phyloP scores from a whole-genome alignment of 2,888 invertebrate genomes.

The Nematopogon swammerdamellus region DNA sequence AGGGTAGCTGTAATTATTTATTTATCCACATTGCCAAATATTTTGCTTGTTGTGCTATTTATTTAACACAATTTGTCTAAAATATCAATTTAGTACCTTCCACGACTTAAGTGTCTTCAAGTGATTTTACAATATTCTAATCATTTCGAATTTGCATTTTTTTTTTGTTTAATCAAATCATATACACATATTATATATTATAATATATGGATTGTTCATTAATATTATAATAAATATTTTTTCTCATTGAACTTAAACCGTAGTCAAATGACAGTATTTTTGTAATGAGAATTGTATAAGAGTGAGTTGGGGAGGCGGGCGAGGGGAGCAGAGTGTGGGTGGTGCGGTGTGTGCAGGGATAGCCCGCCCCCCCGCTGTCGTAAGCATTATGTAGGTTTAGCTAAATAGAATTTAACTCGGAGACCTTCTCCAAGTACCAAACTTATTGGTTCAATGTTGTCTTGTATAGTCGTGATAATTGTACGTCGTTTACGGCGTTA shows the following conservation, averaged over 20 bases:
- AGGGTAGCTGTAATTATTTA: constrained; percentile 42
- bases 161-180: constrained; percentile 54
- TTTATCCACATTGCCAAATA: constrained; percentile 51
- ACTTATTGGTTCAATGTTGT: constrained; percentile 53
- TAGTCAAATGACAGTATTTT: constrained; percentile 61
- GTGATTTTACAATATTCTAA: constrained; percentile 47
- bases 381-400: constrained; percentile 60
- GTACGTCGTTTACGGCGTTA: constrained; percentile 47
- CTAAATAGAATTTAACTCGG: constrained; percentile 49
- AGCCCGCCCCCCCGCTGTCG: constrained; percentile 28
- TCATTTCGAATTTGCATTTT: constrained; percentile 57
- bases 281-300: constrained; percentile 54
- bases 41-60: constrained; percentile 54
- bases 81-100: constrained; percentile 49
- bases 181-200: constrained; percentile 40
- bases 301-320: constrained; percentile 27
- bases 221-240: constrained; percentile 41
- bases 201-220: constrained; percentile 26
- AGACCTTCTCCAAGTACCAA: constrained; percentile 50
- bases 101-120: constrained; percentile 42
- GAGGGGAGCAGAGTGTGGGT: neutral
- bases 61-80: constrained; percentile 36
- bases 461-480: constrained; percentile 53
- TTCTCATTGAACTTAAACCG: constrained; percentile 43
- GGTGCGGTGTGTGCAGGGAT: neutral